These are phyloP conservation scores for Melangyna quadrimaculata DNA, from an alignment of 2,888 invertebrate species.

Conservation along the genomic window DNA sequence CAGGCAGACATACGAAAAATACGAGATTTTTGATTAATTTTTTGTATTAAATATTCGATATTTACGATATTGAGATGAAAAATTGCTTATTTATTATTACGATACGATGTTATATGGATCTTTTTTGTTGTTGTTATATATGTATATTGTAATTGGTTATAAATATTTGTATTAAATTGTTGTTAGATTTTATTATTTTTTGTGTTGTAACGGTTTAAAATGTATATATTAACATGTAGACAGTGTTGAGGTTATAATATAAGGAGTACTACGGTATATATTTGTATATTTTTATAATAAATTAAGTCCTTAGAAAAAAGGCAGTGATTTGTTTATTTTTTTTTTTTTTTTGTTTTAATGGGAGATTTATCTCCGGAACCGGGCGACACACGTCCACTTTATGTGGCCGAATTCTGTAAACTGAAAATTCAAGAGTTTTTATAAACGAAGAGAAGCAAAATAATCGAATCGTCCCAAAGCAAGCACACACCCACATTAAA, in stretches of 20 bases:
- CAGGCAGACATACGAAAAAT: slow-evolving; percentile 61
- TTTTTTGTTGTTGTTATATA: slow-evolving; percentile 30
- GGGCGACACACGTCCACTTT: slow-evolving; percentile 69
- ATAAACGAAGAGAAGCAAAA: slow-evolving; percentile 39
- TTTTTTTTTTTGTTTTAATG: slow-evolving; percentile 31
- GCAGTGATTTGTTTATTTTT: slow-evolving; percentile 63
- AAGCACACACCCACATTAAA: slow-evolving; percentile 15
- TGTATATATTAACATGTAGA: slow-evolving; percentile 43
- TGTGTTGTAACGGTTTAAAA: slow-evolving; percentile 37
- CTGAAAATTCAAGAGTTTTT: slow-evolving; percentile 57
- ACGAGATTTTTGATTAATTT: slow-evolving; percentile 44
- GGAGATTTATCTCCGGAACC: slow-evolving; percentile 70
- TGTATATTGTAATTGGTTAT: slow-evolving; percentile 26
- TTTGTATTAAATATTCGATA: slow-evolving; percentile 29
- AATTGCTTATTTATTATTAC: slow-evolving; percentile 24
- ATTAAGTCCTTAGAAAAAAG: slow-evolving; percentile 69
- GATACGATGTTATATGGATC: slow-evolving; percentile 22
- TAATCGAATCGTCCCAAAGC: not conserved
- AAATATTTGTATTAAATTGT: slow-evolving; percentile 34
- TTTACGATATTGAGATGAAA: slow-evolving; percentile 23
- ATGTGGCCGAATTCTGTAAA: slow-evolving; percentile 72
- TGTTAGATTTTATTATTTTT: slow-evolving; percentile 19
- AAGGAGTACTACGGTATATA: slow-evolving; percentile 59
- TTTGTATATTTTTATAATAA: slow-evolving; percentile 55
- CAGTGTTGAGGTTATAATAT: slow-evolving; percentile 44